A percentile compares a stretch with the other conserved stretches of the same genome.
phyloP scores from a whole-genome alignment of 2,797 vertebrate species.

The Chloroceryle inda region DNA sequence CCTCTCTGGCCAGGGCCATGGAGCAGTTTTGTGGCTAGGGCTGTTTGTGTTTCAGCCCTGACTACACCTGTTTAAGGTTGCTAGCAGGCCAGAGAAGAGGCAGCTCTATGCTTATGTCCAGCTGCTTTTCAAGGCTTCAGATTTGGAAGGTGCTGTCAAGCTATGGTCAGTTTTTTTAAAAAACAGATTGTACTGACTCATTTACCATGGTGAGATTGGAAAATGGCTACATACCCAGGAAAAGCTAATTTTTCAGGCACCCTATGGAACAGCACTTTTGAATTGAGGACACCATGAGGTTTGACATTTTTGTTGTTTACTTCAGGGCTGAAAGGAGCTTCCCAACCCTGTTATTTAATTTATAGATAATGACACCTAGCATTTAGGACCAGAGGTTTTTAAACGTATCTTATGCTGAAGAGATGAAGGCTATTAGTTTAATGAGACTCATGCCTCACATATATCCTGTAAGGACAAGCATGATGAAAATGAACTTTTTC shows the following conservation, averaged over 20 bases:
- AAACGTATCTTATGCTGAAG: neutral
- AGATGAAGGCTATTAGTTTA: constrained; percentile 44
- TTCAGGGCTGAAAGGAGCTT: constrained; percentile 14
- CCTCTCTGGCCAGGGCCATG: neutral
- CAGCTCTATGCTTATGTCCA: accelerated
- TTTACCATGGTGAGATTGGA: neutral
- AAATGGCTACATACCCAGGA: neutral
- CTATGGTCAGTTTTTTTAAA: neutral
- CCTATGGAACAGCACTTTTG: neutral
- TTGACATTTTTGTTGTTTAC: neutral
- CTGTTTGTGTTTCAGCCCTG: neutral
- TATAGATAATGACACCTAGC: constrained; percentile 6
- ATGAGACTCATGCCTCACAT: neutral
- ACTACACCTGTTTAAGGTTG: neutral
- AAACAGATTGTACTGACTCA: neutral
- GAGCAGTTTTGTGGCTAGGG: neutral
- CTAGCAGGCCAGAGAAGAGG: neutral
- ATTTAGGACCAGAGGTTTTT: constrained; percentile 6
- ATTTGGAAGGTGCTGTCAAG: neutral
- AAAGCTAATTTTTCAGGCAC: neutral
- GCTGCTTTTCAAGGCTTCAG: neutral
- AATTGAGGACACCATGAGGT: neutral
- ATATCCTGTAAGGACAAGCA: constrained; percentile 38
- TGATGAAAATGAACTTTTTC: neutral
- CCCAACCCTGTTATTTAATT: constrained; percentile 13